Evolutionary conservation across 2,888 invertebrate species (phyloP), one percentile per base, ranked within the genome.

Genomic region (Odontocerum albicorne): DNA sequence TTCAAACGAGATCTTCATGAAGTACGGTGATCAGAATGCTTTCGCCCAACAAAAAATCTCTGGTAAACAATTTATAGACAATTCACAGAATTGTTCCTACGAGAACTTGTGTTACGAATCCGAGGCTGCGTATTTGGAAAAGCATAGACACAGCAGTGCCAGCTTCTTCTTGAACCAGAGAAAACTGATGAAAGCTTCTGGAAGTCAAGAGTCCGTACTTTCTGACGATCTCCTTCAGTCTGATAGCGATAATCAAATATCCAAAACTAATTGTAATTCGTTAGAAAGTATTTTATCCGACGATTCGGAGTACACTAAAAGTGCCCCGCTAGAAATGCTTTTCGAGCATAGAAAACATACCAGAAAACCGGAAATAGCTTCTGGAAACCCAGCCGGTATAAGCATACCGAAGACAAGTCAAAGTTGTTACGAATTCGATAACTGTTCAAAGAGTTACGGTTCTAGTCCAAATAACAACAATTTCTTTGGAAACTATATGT

Each of bases 281-380:
- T 79, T 90, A 65, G 91, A 91, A 67, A 90, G 90, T 64, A 84
- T 92, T 3, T 68, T 91, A 0, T 90, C 90, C 1, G 91, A 90
- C 67, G 90, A 90, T 61, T 88, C 88, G 0, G 87, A 87, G 63
- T 81, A 83, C 62, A 89, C 88, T 4, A 88, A 87, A 69, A 88
- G 88, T 49, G 90, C 89, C 0, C 90, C 90, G 0, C 67, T 90
- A 27, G 90, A 89, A 69, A 83, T 85, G 67, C 68, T 88, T 1
- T 87, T 87, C 57, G 82, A 82, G 1, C 74, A 82, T 3, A 71
- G 75, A 46, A 74, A 70, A 49, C 67, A 70, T 33, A 69, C 70
- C 0, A 68, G 74, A 16, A 75, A 75, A 13, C 72, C 71, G 44
- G 72, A 66, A 19, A 69, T 68, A 4, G 72, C 70, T 62, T 66